Base-by-base conservation (phyloP, 2,113 vertebrate genomes). In the Jacana jacana region DNA sequence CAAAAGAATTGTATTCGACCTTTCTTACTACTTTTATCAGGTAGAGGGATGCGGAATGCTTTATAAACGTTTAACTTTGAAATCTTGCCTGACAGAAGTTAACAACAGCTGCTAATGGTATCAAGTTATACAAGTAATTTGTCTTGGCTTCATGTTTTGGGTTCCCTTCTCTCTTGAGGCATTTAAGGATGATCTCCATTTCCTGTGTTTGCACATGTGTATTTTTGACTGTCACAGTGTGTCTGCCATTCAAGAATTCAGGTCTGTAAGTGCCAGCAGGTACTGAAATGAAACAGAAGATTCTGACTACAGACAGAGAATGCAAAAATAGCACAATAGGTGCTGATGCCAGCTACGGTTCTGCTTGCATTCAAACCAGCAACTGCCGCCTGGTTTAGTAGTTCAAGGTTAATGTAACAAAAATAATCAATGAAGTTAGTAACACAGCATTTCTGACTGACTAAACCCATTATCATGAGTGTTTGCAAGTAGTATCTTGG, bases 391-490 rank as follows among this genome's bases (percentile, higher is more conserved):
- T 93, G 48, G 27, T 71, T 89, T 89, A 88, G 60, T 49, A 84
- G 89, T 64, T 93, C 89, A 96, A 97, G 94, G 96, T 92, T 89
- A 97, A 91, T 49, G n/a, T 55, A 80, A 94, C 92, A 93, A 88
- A 94, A 96, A 81, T 52, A 92, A 96, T 94, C 94, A 95, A 94
- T 93, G 49, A 76, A 86, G 68, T 70, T 58, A 88, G 55, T 15
- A 79, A 79, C 6, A 17, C 48, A 49, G n/a, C 1, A 11, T 46
- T 84, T 76, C 70, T 57, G 52, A 64, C 52, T 81, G 48, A 40
- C 35, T 92, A 65, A 90, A 86, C 24, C 27, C 10, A 2, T 42
- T 87, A 57, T 4, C 63, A 1, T 3, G 30, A 76, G 68, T 35
- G 14, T 39, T 72, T 88, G 27, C 46, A 69, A 73, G 39, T 48